Percentiles rank a stretch among this genome's conserved stretches.
These are phyloP conservation scores for Phragmatobia fuliginosa DNA, from an alignment of 2,888 invertebrate species.

Conservation along the genomic window DNA sequence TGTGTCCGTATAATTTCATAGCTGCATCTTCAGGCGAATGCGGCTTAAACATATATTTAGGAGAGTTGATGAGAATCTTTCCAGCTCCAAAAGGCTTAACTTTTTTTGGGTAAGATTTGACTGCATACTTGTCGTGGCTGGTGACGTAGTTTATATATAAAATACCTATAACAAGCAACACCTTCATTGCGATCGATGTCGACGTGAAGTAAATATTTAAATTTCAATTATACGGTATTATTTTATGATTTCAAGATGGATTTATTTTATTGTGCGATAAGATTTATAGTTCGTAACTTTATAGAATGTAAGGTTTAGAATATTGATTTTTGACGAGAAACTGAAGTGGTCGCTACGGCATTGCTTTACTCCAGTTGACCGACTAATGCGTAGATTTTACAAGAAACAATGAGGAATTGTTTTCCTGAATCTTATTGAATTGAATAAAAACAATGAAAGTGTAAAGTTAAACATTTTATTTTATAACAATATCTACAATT, in stretches of 20 bases:
- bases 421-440: constrained; percentile 14
- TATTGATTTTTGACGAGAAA: constrained; percentile 8
- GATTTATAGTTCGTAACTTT: constrained; percentile 49
- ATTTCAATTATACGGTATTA: constrained; percentile 36
- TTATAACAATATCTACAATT: constrained; percentile 1
- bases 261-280: constrained; percentile 56
- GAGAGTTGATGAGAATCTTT: constrained; percentile 57
- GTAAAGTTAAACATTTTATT: constrained; percentile 51
- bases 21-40: constrained; percentile 16
- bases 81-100: constrained; percentile 49
- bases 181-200: constrained; percentile 55
- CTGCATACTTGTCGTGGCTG: constrained; percentile 21
- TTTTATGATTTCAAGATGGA: constrained; percentile 52
- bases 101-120: constrained; percentile 57
- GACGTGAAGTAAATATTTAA: constrained; percentile 30
- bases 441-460: constrained; percentile 25
- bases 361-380: not conserved
- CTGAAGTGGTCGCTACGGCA: not conserved
- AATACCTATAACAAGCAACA: constrained; percentile 49
- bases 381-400: not conserved
- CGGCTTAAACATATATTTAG: constrained; percentile 49
- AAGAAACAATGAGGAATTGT: constrained; percentile 5
- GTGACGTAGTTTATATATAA: constrained; percentile 47
- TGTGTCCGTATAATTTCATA: constrained; percentile 16
- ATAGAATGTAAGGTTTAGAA: constrained; percentile 24